A percentile compares a stretch with the other conserved stretches of the same genome.
Conservation (phyloP, 2,797 vertebrate genomes). For the Coreius guichenoti region DNA sequence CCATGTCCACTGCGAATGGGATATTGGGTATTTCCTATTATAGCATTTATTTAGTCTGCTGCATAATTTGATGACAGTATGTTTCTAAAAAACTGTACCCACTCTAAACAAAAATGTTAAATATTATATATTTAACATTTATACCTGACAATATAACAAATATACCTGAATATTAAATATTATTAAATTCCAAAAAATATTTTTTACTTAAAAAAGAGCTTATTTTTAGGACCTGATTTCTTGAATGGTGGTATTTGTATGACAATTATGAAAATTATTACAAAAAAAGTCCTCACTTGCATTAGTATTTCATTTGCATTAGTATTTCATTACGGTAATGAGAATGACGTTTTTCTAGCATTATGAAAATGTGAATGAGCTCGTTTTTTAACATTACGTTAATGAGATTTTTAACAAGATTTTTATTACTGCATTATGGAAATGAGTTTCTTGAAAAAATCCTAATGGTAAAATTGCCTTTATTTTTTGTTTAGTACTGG, state of each 20-base stretch:
- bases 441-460: not conserved
- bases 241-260: not conserved
- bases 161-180: not conserved
- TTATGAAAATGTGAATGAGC: not conserved
- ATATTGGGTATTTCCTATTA: constrained; percentile 51
- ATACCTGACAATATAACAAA: too few species aligned
- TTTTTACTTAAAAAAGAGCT: not conserved
- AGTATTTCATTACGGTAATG: not conserved
- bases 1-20: constrained; percentile 41
- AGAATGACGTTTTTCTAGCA: not conserved
- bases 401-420: not conserved
- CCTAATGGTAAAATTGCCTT: not conserved
- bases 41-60: not conserved
- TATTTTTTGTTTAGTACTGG: too few species aligned
- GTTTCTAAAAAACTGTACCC: not conserved
- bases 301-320: not conserved
- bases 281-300: not conserved
- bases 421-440: not conserved
- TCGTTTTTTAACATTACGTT: not conserved
- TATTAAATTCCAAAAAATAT: not conserved
- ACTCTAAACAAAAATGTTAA: not conserved
- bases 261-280: not conserved
- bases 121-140: too few species aligned
- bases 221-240: not conserved
- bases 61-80: not conserved